Conservation (phyloP, 2,888 invertebrate genomes). For the Plebejus argus region DNA sequence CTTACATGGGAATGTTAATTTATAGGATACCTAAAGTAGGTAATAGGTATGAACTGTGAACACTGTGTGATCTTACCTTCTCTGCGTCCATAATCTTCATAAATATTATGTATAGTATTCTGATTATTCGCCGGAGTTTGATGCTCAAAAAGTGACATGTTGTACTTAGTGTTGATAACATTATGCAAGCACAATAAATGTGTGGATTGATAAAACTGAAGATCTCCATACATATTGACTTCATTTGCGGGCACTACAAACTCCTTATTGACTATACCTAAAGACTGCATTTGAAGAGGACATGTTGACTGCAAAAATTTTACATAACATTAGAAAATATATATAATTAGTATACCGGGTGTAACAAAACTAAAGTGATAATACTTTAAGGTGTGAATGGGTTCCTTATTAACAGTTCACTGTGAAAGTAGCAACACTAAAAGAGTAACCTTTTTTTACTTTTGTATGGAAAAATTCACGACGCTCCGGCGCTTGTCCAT, state of each 20-base stretch:
- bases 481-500: no score
- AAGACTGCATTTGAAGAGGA: conserved; percentile 79
- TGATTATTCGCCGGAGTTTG: conserved; percentile 70
- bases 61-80: conserved; percentile 20
- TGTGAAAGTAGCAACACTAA: no score
- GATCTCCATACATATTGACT: conserved; percentile 67
- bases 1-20: no score
- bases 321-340: not conserved
- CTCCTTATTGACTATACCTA: conserved; percentile 69
- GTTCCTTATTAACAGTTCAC: no score
- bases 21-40: no score
- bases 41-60: not conserved
- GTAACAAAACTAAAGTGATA: no score
- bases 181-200: conserved; percentile 74
- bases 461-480: no score
- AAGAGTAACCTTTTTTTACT: no score
- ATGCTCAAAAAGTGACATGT: conserved; percentile 75
- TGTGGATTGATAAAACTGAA: conserved; percentile 69
- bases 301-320: conserved; percentile 68
- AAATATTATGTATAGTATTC: conserved; percentile 78
- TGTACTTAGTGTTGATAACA: conserved; percentile 77
- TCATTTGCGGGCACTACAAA: conserved; percentile 61
- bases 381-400: no score
- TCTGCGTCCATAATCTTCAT: conserved; percentile 26
- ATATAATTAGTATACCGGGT: no score